Evolutionary conservation across 2,888 invertebrate genomes (phyloP).

Genomic region (Aethes cnicana): DNA sequence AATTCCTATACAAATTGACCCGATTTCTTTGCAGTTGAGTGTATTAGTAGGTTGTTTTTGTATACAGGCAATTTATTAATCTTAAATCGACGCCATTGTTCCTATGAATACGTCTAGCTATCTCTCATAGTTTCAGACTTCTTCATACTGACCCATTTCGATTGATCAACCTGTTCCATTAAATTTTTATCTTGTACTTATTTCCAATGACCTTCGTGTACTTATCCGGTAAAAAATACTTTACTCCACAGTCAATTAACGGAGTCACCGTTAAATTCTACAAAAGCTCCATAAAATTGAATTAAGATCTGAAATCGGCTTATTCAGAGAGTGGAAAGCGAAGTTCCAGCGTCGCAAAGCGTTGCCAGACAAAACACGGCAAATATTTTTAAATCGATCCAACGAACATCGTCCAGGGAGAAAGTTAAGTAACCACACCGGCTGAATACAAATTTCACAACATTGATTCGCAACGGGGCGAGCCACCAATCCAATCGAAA

Average conservation of each 20-base stretch:
- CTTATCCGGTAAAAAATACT: slow-evolving; percentile 8
- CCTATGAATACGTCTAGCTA: too few relatives aligned
- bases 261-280: slow-evolving; percentile 14
- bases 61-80: too few relatives aligned
- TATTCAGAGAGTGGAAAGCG: slow-evolving; percentile 21
- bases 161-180: too few relatives aligned
- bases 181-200: too few relatives aligned
- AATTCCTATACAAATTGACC: too few relatives aligned
- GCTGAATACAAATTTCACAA: slow-evolving; percentile 78
- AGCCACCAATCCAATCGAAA: slow-evolving; percentile 72
- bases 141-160: too few relatives aligned
- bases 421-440: slow-evolving; percentile 59
- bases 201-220: too few relatives aligned
- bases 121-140: too few relatives aligned
- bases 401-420: slow-evolving; percentile 56
- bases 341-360: slow-evolving; percentile 21
- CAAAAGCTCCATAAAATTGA: slow-evolving; percentile 17
- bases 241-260: slow-evolving; percentile 10
- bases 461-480: slow-evolving; percentile 72
- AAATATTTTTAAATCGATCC: slow-evolving; percentile 64
- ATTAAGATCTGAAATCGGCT: slow-evolving; percentile 26
- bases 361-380: slow-evolving; percentile 29
- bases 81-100: too few relatives aligned
- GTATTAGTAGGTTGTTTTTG: too few relatives aligned
- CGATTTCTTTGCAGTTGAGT: too few relatives aligned